A percentile compares a stretch with the other conserved stretches of the same genome.
Conservation (phyloP, 2,888 invertebrate species). For the Volucella bombylans region DNA sequence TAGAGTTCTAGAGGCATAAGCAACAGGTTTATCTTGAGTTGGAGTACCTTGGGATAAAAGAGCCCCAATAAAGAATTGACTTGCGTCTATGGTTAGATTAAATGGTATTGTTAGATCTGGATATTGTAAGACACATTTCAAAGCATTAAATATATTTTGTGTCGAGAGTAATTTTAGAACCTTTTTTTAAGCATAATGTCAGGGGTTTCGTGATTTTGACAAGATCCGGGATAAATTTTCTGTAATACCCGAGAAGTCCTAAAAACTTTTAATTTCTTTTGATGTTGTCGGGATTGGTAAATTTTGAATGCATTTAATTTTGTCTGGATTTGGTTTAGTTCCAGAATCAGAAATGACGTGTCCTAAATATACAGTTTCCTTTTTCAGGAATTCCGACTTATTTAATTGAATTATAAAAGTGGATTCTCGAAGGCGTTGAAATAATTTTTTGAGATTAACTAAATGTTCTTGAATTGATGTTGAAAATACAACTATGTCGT, state of each 20-base stretch:
- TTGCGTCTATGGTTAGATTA: slow-evolving; percentile 37
- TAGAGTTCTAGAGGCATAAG: slow-evolving; percentile 75
- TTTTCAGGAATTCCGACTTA: slow-evolving; percentile 34
- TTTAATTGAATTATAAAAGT: slow-evolving; percentile 76
- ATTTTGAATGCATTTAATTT: slow-evolving; percentile 31
- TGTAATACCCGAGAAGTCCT: slow-evolving; percentile 35
- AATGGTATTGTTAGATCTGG: slow-evolving; percentile 1
- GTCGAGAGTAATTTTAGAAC: slow-evolving; percentile 25
- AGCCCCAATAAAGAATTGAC: slow-evolving; percentile 74
- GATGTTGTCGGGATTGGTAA: slow-evolving; percentile 10
- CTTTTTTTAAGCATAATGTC: slow-evolving; percentile 35
- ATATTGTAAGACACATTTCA: background rate
- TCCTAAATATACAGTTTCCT: slow-evolving; percentile 37
- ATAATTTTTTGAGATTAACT: slow-evolving; percentile 70
- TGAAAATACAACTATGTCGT: slow-evolving; percentile 76
- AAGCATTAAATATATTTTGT: slow-evolving; percentile 24
- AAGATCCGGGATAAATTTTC: slow-evolving; percentile 13
- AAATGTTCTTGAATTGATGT: slow-evolving; percentile 76
- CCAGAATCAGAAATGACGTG: slow-evolving; percentile 15
- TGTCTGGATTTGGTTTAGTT: slow-evolving; percentile 34
- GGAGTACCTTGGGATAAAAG: slow-evolving; percentile 75
- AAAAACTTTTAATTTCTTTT: slow-evolving; percentile 39
- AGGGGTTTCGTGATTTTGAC: slow-evolving; percentile 29
- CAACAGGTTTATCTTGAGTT: slow-evolving; percentile 72
- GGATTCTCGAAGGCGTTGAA: slow-evolving; percentile 71